Evolutionary conservation across 2,113 vertebrate species (phyloP), one percentile per base, ranked within the genome.

Genomic region (Gavia stellata): DNA sequence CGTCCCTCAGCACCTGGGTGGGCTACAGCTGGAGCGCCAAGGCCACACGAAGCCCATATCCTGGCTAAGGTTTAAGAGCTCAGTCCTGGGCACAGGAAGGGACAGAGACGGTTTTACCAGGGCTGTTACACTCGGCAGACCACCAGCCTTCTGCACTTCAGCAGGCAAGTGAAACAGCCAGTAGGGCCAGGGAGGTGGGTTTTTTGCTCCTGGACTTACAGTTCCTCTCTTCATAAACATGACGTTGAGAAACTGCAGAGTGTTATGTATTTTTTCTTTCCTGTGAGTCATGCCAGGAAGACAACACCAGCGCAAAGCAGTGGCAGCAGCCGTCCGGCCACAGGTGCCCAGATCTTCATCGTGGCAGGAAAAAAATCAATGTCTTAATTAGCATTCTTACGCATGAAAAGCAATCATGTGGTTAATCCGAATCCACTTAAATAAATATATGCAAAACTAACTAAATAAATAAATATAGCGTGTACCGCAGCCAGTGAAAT

Each of bases 1-100:
- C 3, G 3, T 34, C 34, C 11, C 70, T 42, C 26, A 59, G 56
- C 4, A 0, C 34, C 40, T 3, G 6, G 13, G 16, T 0, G 0
- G 21, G 29, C 33, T 63, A 45, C 68, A 61, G 33, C 16, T 3
- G 0, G 23, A 44, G n/a, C 0, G 0, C 7, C 8, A 74, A 56
- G 14, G 18, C 61, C 11, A 34, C 45, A 42, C 0, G 1, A 74
- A 84, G 23, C 31, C 45, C 26, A 29, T 20, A 47, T 2, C 44
- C 38, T 36, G 19, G 7, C 14, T n/a, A 47, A 80, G 21, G 28
- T 29, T 49, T 80, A 29, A 68, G 74, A 38, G 24, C 23, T 34
- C 47, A 53, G 19, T 16, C 26, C 5, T 11, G 17, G 55, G 40
- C 21, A 10, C 0, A 1, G n/a, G 25, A 50, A 17, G 12, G 8